Percentiles rank a stretch among this genome's conserved stretches.
Conservation (phyloP, 2,888 invertebrate genomes). For the Drosophila conformis region DNA sequence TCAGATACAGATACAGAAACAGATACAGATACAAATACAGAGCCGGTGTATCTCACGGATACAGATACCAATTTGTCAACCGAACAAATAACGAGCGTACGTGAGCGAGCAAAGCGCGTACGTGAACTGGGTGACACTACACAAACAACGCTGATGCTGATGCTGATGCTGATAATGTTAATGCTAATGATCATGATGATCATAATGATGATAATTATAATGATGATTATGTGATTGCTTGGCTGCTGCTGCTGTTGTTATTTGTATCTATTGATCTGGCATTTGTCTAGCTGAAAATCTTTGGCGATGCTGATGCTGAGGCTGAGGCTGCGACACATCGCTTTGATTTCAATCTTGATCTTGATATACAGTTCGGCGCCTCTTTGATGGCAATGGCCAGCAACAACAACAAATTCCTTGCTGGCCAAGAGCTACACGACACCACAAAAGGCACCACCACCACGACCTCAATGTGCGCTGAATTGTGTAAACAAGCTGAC, state of each 20-base stretch:
- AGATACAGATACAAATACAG: not conserved
- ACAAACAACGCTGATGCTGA: slow-evolving; percentile 23
- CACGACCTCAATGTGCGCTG: slow-evolving; percentile 83
- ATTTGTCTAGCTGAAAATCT: slow-evolving; percentile 57
- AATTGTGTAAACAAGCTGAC: slow-evolving; percentile 85
- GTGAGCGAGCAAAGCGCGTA: slow-evolving; percentile 68
- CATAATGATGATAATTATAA: slow-evolving; percentile 25
- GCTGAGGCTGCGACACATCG: slow-evolving; percentile 60
- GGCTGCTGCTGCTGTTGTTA: slow-evolving; percentile 27
- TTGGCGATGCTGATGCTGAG: slow-evolving; percentile 18
- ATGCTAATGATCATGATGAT: slow-evolving; percentile 18
- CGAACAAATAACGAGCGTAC: slow-evolving; percentile 75
- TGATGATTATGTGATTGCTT: slow-evolving; percentile 24
- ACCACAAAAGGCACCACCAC: slow-evolving; percentile 27
- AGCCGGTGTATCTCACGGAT: slow-evolving; percentile 32
- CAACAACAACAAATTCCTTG: slow-evolving; percentile 67
- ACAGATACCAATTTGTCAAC: slow-evolving; percentile 76
- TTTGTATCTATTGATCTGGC: slow-evolving; percentile 50
- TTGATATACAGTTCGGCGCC: slow-evolving; percentile 81
- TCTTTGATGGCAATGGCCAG: slow-evolving; percentile 74
- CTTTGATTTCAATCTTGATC: slow-evolving; percentile 76
- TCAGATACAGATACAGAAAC: slow-evolving; percentile 7
- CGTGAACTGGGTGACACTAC: slow-evolving; percentile 75
- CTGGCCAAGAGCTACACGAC: slow-evolving; percentile 56
- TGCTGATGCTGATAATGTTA: slow-evolving; percentile 1